Percentiles rank a stretch among this genome's conserved stretches.
phyloP scores from a whole-genome alignment of 1,140 invertebrate species.

The Myzus persicae region DNA sequence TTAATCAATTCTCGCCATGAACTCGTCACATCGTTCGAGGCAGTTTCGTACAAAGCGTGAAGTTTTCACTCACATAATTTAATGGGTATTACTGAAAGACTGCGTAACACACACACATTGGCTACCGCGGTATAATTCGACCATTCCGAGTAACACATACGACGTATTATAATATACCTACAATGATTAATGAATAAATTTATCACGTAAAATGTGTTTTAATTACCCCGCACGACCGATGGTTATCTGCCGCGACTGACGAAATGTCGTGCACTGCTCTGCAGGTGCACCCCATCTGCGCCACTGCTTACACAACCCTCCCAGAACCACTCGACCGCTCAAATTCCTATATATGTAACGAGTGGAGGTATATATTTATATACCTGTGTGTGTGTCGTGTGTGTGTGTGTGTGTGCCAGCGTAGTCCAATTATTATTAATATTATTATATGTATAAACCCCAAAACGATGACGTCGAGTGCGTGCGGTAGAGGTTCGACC shows the following conservation, averaged over 20 bases:
- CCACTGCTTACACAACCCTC: neutral
- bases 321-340: neutral
- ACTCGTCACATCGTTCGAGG: neutral
- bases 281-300: neutral
- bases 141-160: neutral
- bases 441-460: neutral
- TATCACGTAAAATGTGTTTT: neutral
- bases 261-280: neutral
- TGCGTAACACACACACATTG: neutral
- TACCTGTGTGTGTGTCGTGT: neutral
- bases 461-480: neutral
- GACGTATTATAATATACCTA: neutral
- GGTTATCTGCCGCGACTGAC: neutral
- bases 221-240: neutral
- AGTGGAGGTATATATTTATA: neutral
- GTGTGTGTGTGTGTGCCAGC: no score
- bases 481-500: slow-evolving; percentile 2
- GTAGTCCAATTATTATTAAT: slow-evolving; percentile 28
- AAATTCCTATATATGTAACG: neutral
- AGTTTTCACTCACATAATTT: neutral
- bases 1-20: neutral
- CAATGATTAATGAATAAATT: neutral
- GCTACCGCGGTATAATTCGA: neutral
- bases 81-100: neutral
- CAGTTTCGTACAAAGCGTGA: neutral